Base-by-base conservation (phyloP, 2,888 invertebrate genomes). In the Gymnoscelis rufifasciata region DNA sequence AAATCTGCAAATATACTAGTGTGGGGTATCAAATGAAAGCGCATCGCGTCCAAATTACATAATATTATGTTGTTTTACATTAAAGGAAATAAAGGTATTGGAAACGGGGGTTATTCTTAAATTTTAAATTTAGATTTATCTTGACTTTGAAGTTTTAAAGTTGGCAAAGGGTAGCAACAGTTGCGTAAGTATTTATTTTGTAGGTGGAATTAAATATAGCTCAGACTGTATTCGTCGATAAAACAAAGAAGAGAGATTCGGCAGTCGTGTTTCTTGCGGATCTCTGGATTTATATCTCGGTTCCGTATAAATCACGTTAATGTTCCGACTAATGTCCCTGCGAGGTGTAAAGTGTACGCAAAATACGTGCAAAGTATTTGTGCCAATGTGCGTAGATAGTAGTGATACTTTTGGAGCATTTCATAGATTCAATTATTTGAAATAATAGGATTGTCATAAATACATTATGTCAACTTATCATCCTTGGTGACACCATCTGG, bases 231-330 rank as follows among this genome's bases (percentile, higher is more conserved):
- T 52, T 59, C 57, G 56, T 59, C 60, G 53, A 63, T 63, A 63
- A 62, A 59, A 59, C 57, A 59, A 61, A 64, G 60, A 61, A 63
- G 66, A 72, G 71, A 71, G 72, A 72, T 67, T 73, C 66, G 67
- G 68, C 66, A 74, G 63, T 67, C 73, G 68, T 74, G 69, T 67
- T 70, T 59, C 47, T 57, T 62, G 58, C 60, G 64, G 68, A 71
- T 70, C 66, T 62, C 52, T 65, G 70, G 74, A 78, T 81, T 78
- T 80, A 78, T 78, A 67, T 68, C 64, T 62, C 67, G 66, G 69
- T 66, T 65, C 63, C 46, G 57, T 63, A 74, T 80, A 81, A 80
- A 81, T 81, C 80, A 78, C 77, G 68, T 72, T 80, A 80, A 81
- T 80, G 79, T 76, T 59, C 74, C 72, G 72, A 60, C 68, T 78